phyloP scores from a whole-genome alignment of 1,140 invertebrate species.

The Hylaeus volcanicus region DNA sequence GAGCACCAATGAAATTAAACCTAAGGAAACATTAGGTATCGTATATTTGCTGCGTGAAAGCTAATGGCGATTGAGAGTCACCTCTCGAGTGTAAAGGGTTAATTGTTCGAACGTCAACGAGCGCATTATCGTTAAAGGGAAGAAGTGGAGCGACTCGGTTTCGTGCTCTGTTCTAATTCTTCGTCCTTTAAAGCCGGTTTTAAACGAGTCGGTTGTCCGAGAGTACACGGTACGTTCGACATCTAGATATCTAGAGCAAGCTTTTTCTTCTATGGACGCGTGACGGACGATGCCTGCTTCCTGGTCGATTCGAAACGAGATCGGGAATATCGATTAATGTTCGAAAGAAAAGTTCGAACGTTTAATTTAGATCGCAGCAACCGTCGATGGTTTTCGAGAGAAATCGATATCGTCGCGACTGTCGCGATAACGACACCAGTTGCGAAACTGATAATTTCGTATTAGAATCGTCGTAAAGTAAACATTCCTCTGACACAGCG shows the following conservation, averaged over 20 bases:
- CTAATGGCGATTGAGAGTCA: too few species aligned
- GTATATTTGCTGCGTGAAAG: too few species aligned
- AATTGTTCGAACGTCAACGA: too few species aligned
- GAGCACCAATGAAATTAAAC: too few species aligned
- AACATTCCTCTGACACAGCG: background rate
- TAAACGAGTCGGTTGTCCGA: background rate
- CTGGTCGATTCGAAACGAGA: background rate
- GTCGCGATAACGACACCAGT: background rate
- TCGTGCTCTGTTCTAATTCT: background rate
- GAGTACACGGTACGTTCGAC: conserved; percentile 14
- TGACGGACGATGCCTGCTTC: background rate
- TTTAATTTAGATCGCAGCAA: too few species aligned
- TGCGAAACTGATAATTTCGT: background rate
- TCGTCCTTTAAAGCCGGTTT: conserved; percentile 8
- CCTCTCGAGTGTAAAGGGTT: too few species aligned
- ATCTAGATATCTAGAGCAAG: conserved; percentile 24
- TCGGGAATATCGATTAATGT: too few species aligned
- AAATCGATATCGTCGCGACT: too few species aligned
- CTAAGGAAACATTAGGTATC: too few species aligned
- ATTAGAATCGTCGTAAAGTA: background rate
- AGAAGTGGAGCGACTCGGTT: conserved; percentile 1
- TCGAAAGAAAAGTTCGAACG: too few species aligned
- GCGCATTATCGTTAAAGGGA: background rate
- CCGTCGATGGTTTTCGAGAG: too few species aligned
- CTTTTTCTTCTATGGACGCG: background rate